Evolutionary conservation across 1,140 invertebrate genomes (phyloP).

Genomic region (Rhopalosiphum padi): DNA sequence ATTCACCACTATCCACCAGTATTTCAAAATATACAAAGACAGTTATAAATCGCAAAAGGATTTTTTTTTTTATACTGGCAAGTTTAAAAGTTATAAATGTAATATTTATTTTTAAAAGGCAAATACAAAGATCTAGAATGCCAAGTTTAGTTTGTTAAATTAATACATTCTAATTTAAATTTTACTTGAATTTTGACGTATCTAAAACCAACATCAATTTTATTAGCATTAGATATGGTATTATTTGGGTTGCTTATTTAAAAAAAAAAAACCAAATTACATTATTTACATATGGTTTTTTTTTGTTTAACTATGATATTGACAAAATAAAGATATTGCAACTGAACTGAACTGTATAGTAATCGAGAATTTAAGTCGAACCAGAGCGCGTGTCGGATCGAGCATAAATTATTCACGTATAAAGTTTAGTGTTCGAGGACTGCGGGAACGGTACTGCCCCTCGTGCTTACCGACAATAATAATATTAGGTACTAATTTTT

Average conservation of each 20-base stretch:
- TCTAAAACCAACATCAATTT: neutral
- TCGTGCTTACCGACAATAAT: neutral
- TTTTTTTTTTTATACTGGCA: neutral
- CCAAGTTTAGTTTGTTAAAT: neutral
- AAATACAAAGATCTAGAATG: neutral
- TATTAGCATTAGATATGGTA: neutral
- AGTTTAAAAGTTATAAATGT: neutral
- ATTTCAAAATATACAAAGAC: conserved; percentile 27
- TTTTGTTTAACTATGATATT: neutral
- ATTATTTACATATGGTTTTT: neutral
- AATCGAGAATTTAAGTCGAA: neutral
- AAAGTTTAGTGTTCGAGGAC: neutral
- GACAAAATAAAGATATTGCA: neutral
- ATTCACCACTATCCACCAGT: conserved; percentile 12
- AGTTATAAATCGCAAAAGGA: neutral
- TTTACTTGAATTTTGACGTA: neutral
- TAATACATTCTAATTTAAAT: neutral
- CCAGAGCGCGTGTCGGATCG: neutral
- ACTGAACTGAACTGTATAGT: neutral
- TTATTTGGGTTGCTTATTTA: neutral
- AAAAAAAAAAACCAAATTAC: neutral
- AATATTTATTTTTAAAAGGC: neutral
- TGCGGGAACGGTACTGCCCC: neutral
- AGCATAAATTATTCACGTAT: neutral
- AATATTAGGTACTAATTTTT: conserved; percentile 21